Evolutionary conservation across 2,888 invertebrate species (phyloP), one percentile per base, ranked within the genome.

Genomic region (Uropetala carovei): DNA sequence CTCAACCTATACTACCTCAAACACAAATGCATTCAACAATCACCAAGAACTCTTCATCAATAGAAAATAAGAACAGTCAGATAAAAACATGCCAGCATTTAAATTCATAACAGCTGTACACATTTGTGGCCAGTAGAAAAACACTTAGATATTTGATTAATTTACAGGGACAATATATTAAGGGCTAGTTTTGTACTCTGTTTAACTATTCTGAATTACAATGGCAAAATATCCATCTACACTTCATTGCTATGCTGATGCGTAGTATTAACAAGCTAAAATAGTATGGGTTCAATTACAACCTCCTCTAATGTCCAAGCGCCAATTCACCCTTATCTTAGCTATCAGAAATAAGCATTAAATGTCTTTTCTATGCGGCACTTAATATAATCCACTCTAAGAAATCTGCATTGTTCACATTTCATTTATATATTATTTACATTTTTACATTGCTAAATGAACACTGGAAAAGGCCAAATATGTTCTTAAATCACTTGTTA

Each of bases 291-390:
- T 89, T 89, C 68, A 64, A n/a, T 64, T 89, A 89, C 68, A 89
- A 89, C 64, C 89, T 89, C 89, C 68, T 89, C 43, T 89, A 64
- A 64, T 89, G 43, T 60, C 64, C 89, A 89, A 89, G 89, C 56
- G 89, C 89, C 89, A 43, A 43, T 89, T 89, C 89, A 68, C 89
- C 89, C 68, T 89, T 43, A 89, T 89, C 89, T 89, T 89, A 64
- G 56, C 64, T 89, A 89, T 89, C 89, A 64, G 89, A 89, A 64
- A 68, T 68, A 89, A 89, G 89, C 89, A 89, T 64, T 89, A 89
- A 89, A 68, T 89, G 89, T 89, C 89, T 89, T 89, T 89, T 89
- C 89, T 89, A 89, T n/a, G 89, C 89, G 64, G 89, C 64, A 89
- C 89, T 56, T 89, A 89, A 89, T 68, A 89, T 68, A 89, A 89